These are phyloP conservation scores for Pogonomyrmex californicus DNA, from an alignment of 1,140 invertebrate genomes.

Conservation along the genomic window DNA sequence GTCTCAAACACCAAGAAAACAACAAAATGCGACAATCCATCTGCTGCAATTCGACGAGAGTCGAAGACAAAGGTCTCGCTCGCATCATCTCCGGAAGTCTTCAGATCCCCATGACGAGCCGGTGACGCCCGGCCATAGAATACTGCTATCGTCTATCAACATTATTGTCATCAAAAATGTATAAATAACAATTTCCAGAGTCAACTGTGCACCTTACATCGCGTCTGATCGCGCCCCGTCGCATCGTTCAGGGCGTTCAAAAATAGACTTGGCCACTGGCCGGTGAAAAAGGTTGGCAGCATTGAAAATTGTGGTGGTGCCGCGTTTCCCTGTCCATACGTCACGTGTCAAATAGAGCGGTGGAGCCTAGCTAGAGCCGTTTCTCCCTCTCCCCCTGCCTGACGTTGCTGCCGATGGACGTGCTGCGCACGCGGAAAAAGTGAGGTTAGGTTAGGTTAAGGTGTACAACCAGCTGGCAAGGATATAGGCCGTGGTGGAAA, in stretches of 20 bases:
- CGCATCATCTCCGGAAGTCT: not conserved
- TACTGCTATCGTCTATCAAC: not conserved
- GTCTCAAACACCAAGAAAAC: not conserved
- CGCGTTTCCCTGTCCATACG: not conserved
- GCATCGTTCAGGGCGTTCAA: not conserved
- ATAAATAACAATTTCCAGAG: constrained; percentile 2
- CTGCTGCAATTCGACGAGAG: not conserved
- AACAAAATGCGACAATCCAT: not conserved
- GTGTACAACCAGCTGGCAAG: constrained; percentile 13
- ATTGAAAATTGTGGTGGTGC: not conserved
- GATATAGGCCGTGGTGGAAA: not conserved
- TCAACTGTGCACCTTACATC: not conserved
- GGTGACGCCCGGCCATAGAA: not conserved
- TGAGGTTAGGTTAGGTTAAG: constrained; percentile 42
- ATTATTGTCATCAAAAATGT: constrained; percentile 9
- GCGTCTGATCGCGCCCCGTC: not conserved
- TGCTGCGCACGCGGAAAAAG: constrained; percentile 40
- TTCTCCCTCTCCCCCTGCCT: not conserved
- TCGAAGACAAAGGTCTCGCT: not conserved
- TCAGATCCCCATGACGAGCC: not conserved
- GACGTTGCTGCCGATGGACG: not conserved
- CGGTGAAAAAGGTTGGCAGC: not conserved
- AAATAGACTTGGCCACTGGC: not conserved
- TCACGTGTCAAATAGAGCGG: not conserved
- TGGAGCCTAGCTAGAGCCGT: not conserved